Percentiles rank a stretch among this genome's conserved stretches.
Conservation (phyloP, 37 sponge, comb jelly and placozoan genomes). For the Cladorhizidae sp. region DNA sequence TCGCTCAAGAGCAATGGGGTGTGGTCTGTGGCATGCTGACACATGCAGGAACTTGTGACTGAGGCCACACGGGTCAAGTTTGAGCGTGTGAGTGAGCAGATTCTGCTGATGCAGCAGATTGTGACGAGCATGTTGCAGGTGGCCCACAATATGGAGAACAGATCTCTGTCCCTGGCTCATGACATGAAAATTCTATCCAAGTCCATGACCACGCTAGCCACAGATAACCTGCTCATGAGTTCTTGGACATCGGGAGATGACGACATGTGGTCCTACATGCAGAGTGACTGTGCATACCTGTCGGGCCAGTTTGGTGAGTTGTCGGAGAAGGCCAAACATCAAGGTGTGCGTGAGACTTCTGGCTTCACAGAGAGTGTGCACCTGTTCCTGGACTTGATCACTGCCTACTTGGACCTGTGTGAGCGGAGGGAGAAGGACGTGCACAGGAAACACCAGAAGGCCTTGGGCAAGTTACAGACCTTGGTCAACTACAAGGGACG, state of each 20-base stretch:
- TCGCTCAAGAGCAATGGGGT: neutral
- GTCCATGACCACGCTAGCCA: slow-evolving; percentile 42
- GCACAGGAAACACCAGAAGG: slow-evolving; percentile 78
- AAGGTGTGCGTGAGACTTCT: slow-evolving; percentile 20
- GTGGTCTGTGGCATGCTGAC: neutral
- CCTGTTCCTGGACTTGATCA: slow-evolving; percentile 62
- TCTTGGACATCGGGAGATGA: slow-evolving; percentile 66
- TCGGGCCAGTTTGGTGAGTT: slow-evolving; percentile 24
- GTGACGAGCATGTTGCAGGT: slow-evolving; percentile 40
- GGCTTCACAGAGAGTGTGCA: slow-evolving; percentile 58
- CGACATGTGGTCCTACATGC: slow-evolving; percentile 49
- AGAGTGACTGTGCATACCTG: slow-evolving; percentile 33
- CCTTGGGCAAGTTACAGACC: slow-evolving; percentile 63
- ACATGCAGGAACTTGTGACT: slow-evolving; percentile 52
- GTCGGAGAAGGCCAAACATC: slow-evolving; percentile 26
- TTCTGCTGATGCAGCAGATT: slow-evolving; percentile 42
- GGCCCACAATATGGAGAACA: slow-evolving; percentile 59
- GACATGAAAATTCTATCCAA: slow-evolving; percentile 45
- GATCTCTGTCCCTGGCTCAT: slow-evolving; percentile 8
- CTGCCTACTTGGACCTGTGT: slow-evolving; percentile 75
- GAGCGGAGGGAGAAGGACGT: slow-evolving; percentile 80
- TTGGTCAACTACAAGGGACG: slow-evolving; percentile 52
- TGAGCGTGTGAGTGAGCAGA: slow-evolving; percentile 55
- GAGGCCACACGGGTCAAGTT: slow-evolving; percentile 45
- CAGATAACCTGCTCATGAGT: slow-evolving; percentile 20